Evolutionary conservation across 1,140 invertebrate genomes (phyloP).

Genomic region (Forficula auricularia): DNA sequence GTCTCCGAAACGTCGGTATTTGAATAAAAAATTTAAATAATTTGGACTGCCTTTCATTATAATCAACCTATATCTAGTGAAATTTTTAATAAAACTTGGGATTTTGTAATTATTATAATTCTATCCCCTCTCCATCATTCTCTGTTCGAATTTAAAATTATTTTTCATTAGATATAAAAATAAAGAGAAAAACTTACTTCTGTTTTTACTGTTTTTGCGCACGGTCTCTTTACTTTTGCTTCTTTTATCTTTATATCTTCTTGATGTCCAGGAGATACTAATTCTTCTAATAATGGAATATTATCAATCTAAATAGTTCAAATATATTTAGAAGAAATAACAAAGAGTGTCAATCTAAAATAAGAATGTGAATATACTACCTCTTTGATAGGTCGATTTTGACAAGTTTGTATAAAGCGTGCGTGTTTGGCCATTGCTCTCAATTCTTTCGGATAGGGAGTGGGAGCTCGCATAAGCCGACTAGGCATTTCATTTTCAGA

Average conservation of each 20-base stretch:
- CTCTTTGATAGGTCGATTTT: conserved; percentile 4
- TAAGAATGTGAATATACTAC: background rate
- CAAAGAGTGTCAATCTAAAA: background rate
- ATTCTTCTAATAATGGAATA: conserved; percentile 7
- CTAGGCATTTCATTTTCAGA: conserved; percentile 35
- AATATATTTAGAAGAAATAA: background rate
- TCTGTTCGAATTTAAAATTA: background rate
- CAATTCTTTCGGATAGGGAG: conserved; percentile 85
- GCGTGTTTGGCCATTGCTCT: conserved; percentile 66
- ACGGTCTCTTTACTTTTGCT: conserved; percentile 13
- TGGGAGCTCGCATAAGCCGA: conserved; percentile 61
- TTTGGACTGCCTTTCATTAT: too few relatives aligned
- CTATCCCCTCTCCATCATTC: background rate
- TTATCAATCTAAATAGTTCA: background rate
- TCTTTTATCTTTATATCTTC: conserved; percentile 12
- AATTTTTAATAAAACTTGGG: too few relatives aligned
- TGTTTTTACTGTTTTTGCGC: background rate
- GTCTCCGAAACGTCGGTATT: too few relatives aligned
- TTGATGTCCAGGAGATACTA: conserved; percentile 6
- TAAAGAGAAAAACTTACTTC: background rate
- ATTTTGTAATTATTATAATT: too few relatives aligned
- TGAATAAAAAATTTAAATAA: too few relatives aligned
- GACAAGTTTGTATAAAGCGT: conserved; percentile 26
- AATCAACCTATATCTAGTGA: too few relatives aligned
- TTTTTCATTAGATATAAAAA: background rate